phyloP scores from a whole-genome alignment of 2,797 vertebrate species.

The Ctenopoma multispine region DNA sequence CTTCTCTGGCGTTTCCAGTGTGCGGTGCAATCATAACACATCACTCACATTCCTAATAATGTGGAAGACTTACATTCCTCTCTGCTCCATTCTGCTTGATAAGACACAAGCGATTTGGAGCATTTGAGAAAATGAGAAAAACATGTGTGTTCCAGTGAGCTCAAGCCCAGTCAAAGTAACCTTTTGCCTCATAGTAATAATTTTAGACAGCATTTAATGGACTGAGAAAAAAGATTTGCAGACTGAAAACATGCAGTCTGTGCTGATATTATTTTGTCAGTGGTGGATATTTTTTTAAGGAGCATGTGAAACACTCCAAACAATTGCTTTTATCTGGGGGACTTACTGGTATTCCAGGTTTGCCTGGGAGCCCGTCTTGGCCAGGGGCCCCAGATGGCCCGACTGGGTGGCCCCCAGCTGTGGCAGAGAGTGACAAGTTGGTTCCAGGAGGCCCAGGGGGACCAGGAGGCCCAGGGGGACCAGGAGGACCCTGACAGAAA shows the following conservation, averaged over 20 bases:
- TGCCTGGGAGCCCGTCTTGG: constrained; percentile 83
- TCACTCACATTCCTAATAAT: background rate
- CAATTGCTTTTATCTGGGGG: background rate
- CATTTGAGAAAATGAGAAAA: background rate
- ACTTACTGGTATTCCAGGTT: constrained; percentile 86
- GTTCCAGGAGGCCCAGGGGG: constrained; percentile 82
- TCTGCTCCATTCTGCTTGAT: background rate
- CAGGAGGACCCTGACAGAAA: constrained; percentile 86
- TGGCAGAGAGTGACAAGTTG: constrained; percentile 74
- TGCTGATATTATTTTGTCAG: background rate
- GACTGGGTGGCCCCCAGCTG: constrained; percentile 51
- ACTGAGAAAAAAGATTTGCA: background rate
- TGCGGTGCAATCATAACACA: background rate
- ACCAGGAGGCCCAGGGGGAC: constrained; percentile 90
- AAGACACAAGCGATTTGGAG: background rate
- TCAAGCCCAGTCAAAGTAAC: background rate
- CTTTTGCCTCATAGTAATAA: background rate
- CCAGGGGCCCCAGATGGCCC: constrained; percentile 85
- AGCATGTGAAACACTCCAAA: too few species aligned
- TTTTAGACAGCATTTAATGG: background rate
- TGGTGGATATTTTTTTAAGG: too few species aligned
- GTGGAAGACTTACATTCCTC: background rate
- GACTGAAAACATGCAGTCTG: background rate
- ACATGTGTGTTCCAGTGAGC: background rate
- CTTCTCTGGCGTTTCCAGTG: background rate